Conservation (phyloP, 2,113 vertebrate genomes). For the Varanus salvator region DNA sequence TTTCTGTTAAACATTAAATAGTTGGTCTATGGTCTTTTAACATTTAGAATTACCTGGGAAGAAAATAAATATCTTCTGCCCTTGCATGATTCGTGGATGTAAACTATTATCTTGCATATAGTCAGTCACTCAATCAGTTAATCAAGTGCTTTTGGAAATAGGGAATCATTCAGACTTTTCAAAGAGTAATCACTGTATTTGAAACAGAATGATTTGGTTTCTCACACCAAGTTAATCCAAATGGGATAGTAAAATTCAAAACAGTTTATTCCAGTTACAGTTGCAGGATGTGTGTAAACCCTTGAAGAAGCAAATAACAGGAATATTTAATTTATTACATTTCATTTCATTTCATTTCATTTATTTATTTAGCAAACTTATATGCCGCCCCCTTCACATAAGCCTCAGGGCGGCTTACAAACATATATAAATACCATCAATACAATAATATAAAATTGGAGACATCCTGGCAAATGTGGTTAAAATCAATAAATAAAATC, state of each 20-base stretch:
- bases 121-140: neutral
- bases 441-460: too few species aligned
- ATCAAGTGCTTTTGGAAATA: neutral
- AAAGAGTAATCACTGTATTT: neutral
- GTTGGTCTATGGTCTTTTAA: neutral
- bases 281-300: neutral
- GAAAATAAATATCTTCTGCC: slow-evolving; percentile 14
- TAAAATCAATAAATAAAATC: too few species aligned
- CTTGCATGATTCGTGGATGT: neutral
- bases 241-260: neutral
- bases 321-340: neutral
- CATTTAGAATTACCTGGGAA: slow-evolving; percentile 1
- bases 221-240: neutral
- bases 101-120: neutral
- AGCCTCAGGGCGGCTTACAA: too few species aligned
- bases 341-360: neutral
- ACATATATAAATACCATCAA: too few species aligned
- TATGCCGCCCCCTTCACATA: too few species aligned
- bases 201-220: neutral
- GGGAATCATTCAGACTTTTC: neutral
- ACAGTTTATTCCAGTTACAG: neutral
- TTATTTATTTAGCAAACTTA: too few species aligned
- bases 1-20: neutral
- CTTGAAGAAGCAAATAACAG: neutral
- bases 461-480: too few species aligned